Evolutionary conservation across 2,888 invertebrate species (phyloP), one percentile per base, ranked within the genome.

Genomic region (Antheraea yamamai): DNA sequence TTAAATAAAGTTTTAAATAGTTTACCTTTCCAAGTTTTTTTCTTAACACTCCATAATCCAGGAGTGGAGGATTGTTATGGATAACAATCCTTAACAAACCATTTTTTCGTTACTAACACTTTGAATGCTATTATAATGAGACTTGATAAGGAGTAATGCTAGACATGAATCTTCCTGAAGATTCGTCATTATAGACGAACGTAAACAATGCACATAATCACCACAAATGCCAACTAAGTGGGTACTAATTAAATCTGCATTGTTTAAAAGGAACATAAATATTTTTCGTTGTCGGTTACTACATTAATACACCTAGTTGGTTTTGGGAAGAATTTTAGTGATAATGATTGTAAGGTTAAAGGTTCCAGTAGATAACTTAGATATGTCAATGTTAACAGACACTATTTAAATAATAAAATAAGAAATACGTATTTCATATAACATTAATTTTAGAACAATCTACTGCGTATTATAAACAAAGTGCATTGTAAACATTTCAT

Each of bases 261-360:
- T 39, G 70, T 70, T 39, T 70, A 2, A 70, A 70, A n/a, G 35
- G n/a, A 70, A 14, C 10, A n/a, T 39, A 70, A 70, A 70, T 66
- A 14, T 0, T 30, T 30, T 12, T 61, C 4, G 3, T 26, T 66
- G 16, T 66, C 47, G 35, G 26, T 26, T 1, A 30, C 16, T 10
- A 61, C 26, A 30, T 16, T 30, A 26, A 26, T 30, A 30, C 2
- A 14, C 16, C 6, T 16, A 23, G n/a, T 47, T 73, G 16, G 10
- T 18, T 58, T 55, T 18, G 55, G 6, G n/a, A 20, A 58, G 20
- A 58, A 2, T 23, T 23, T 58, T 10, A 30, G 39, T 55, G 7
- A 35, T 20, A 16, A 55, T 74, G 51, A 64, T 64, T 51, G 7
- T 4, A 47, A 16, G 23, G 16, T 66, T 4, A 58, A 55, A 58